Evolutionary conservation across 2,113 vertebrate genomes (phyloP).

Genomic region (Motacilla alba): DNA sequence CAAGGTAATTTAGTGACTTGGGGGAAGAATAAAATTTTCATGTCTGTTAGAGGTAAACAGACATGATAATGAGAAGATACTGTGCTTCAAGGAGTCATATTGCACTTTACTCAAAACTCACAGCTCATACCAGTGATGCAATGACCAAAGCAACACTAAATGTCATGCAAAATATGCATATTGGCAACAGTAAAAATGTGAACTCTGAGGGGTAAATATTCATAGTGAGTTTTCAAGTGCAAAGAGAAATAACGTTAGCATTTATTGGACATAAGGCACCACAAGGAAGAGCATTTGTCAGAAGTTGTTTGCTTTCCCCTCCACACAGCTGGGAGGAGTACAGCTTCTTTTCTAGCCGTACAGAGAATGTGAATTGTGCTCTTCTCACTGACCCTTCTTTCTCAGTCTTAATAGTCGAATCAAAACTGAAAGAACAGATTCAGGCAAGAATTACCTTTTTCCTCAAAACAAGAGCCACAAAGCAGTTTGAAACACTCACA

Average conservation of each 20-base stretch:
- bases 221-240: background rate
- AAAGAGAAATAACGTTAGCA: background rate
- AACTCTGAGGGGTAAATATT: background rate
- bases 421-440: background rate
- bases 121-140: background rate
- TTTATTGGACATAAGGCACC: background rate
- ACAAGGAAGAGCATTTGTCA: background rate
- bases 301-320: background rate
- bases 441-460: background rate
- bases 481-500: background rate
- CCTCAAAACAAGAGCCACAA: background rate
- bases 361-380: background rate
- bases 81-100: background rate
- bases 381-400: background rate
- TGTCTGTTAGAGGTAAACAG: background rate
- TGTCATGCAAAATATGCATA: background rate
- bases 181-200: background rate
- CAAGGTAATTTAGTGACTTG: background rate
- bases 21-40: background rate
- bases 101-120: background rate
- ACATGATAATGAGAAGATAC: background rate
- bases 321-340: background rate
- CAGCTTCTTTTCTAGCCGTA: background rate
- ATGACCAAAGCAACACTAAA: accelerated
- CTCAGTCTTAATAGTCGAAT: background rate